Conservation (phyloP, 1,140 invertebrate species). For the Drosophila kohkoa region DNA sequence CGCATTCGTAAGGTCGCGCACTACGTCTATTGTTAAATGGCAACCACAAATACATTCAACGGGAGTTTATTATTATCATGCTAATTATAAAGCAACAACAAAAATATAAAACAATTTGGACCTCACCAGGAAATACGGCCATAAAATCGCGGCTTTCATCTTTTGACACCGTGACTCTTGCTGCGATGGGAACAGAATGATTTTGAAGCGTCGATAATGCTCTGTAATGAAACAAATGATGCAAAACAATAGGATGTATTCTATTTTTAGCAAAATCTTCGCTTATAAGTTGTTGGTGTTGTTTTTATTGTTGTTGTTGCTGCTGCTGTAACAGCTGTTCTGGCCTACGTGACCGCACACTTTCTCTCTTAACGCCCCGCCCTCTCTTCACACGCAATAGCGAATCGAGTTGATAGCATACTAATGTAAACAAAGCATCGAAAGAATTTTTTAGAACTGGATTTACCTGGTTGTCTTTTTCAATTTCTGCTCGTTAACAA, state of each 20-base stretch:
- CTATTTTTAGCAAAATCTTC: constrained; percentile 7
- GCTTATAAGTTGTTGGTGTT: constrained; percentile 20
- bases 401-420: constrained; percentile 30
- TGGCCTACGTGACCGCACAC: constrained; percentile 56
- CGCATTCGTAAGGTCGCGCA: constrained; percentile 91
- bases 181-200: constrained; percentile 86
- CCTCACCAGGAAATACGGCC: constrained; percentile 90
- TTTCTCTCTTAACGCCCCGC: constrained; percentile 25
- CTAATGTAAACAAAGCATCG: constrained; percentile 63
- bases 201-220: constrained; percentile 81
- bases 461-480: constrained; percentile 74
- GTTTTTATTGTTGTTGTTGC: background rate
- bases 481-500: constrained; percentile 74
- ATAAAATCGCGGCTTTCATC: constrained; percentile 94
- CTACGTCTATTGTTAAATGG: constrained; percentile 87
- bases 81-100: constrained; percentile 52
- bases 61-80: constrained; percentile 62
- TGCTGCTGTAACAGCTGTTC: constrained; percentile 40
- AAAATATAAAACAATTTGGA: background rate
- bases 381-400: background rate
- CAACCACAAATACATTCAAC: background rate
- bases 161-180: constrained; percentile 88
- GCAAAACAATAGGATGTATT: constrained; percentile 24
- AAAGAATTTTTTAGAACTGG: constrained; percentile 44
- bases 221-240: constrained; percentile 54